Base-by-base conservation (phyloP, 2,888 invertebrate genomes). In the Drosophila recens region DNA sequence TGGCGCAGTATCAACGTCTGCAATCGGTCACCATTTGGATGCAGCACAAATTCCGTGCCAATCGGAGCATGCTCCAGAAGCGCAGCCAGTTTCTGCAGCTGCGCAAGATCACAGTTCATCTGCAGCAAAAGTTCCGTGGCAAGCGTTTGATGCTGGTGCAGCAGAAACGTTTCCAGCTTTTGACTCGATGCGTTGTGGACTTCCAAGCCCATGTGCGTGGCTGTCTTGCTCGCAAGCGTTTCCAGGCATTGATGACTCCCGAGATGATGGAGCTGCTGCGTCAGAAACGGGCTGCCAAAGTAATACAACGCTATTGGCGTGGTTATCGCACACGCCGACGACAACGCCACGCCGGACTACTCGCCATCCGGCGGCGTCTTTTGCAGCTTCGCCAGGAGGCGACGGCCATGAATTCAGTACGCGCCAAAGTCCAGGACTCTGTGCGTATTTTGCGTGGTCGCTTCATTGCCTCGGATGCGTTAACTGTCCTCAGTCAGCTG, bases 281-380 rank as follows among this genome's bases (percentile, higher is more conserved):
- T 57, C 92, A 88, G 34, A 91, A 93, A 73, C 93, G 93, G 72
- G 95, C 96, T 4, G 95, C 95, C 11, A 93, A 93, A 2, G 94
- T 94, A 84, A 96, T 96, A 82, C 96, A 96, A 93, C 94, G 94
- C 4, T 91, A 93, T 49, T 94, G 94, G 93, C 94, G 94, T 2
- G 95, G 94, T 0, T 93, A 94, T 81, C 88, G 82, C 27, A 92
- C 85, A 4, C 91, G 93, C 10, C 86, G 83, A 15, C 85, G 83
- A 9, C 90, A 85, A 42, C 88, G 90, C 15, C 87, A 82, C 54
- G 62, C 84, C 9, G 82, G 80, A 15, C 73, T 92, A 0, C 54
- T 74, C 20, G 69, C 71, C 13, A 91, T 92, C 62, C 83, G 92
- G 2, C 69, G 73, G 10, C 90, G 91, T 20, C 84, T 92, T 36